Evolutionary conservation across 2,888 invertebrate genomes (phyloP), one percentile per base, ranked within the genome.

Genomic region (Hylaea fasciaria): DNA sequence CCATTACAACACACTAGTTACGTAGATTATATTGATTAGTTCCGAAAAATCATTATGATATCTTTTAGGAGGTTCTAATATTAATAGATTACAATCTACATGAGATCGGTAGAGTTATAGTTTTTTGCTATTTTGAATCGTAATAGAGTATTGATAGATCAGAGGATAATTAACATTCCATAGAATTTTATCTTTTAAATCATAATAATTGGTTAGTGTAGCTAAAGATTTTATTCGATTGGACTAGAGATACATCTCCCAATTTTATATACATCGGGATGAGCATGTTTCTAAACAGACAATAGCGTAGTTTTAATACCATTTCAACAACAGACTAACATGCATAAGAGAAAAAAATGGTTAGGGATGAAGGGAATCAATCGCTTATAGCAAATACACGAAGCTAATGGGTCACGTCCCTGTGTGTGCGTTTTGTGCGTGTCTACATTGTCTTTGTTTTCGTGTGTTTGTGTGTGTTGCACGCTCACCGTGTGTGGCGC

Each of bases 381-480:
- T 65, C 85, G 91, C 90, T 91, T 91, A 88, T 84, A 87, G 91
- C 91, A 91, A 90, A 90, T 89, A 91, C 91, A 91, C 91, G 82
- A 77, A 86, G 87, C 89, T 86, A 89, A 89, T 87, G 87, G 87
- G 86, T 77, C 72, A 62, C 68, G 76, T 84, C 86, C 89, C 87
- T 88, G 79, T 91, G 87, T 90, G 90, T 90, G 86, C 88, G 89
- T 91, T 83, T 86, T 91, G 91, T 92, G 89, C 91, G 91, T 91
- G 91, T 91, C 90, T 91, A 91, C 90, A 92, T 91, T 92, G 91
- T 92, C 87, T 90, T 91, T 92, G 91, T 92, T 93, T 87, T 90
- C 90, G 92, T 93, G 89, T 89, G 89, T 93, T 91, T 93, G 92
- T 93, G 92, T 93, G 91, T 91, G 91, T 92, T 92, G 92, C 92